phyloP scores from a whole-genome alignment of 2,888 invertebrate genomes.

The Pristionchus japonicus region DNA sequence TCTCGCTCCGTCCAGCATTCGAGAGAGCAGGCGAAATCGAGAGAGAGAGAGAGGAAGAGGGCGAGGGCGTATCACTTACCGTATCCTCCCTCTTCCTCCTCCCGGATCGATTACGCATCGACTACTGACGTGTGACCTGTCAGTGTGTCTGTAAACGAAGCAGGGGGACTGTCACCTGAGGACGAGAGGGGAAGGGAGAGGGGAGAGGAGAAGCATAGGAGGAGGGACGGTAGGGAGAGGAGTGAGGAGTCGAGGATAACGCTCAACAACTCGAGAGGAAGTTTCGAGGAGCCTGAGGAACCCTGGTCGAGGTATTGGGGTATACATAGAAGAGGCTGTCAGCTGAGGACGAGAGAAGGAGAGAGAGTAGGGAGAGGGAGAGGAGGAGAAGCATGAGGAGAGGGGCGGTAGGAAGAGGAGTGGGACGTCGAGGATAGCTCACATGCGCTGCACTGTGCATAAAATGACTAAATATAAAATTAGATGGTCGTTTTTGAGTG shows the following conservation, averaged over 20 bases:
- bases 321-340: neutral
- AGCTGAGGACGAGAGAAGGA: neutral
- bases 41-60: neutral
- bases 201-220: neutral
- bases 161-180: neutral
- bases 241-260: too few species aligned
- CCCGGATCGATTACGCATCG: constrained; percentile 4
- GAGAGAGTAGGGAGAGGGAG: neutral
- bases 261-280: too few species aligned
- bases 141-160: constrained; percentile 42
- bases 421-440: too few species aligned
- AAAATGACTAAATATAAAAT: too few species aligned
- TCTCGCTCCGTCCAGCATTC: neutral
- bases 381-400: neutral
- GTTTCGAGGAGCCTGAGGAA: too few species aligned
- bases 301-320: too few species aligned
- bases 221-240: too few species aligned
- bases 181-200: neutral
- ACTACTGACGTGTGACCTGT: neutral
- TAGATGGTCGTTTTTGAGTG: too few species aligned
- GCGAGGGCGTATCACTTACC: neutral
- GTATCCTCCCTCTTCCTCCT: neutral
- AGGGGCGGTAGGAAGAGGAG: neutral
- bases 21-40: neutral
- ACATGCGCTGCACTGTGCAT: too few species aligned